A percentile compares a stretch with the other conserved stretches of the same genome.
phyloP scores from a whole-genome alignment of 1,140 invertebrate species.

The Anagrus nilaparvatae region DNA sequence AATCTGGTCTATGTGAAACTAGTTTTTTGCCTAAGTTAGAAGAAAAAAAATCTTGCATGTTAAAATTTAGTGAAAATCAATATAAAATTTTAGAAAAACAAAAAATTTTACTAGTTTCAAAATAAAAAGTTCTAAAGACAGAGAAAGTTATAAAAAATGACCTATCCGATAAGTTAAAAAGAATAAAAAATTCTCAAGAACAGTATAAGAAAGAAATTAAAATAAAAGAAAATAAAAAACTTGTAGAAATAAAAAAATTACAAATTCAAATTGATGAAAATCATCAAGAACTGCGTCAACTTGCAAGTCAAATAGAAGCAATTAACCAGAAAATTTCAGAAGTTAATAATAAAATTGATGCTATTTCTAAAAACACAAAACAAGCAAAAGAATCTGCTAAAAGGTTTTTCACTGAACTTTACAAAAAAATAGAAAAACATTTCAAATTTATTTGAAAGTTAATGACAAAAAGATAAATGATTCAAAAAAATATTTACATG shows the following conservation, averaged over 20 bases:
- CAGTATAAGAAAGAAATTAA: constrained; percentile 16
- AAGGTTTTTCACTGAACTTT: constrained; percentile 22
- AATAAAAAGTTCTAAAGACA: constrained; percentile 15
- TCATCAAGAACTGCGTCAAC: constrained; percentile 15
- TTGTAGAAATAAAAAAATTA: constrained; percentile 17
- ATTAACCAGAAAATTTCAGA: too few species aligned
- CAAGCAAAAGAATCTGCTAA: constrained; percentile 18
- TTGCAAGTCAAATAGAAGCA: constrained; percentile 21
- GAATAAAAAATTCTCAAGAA: constrained; percentile 9
- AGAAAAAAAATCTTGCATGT: constrained; percentile 14
- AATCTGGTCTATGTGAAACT: constrained; percentile 15
- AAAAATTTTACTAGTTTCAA: constrained; percentile 8
- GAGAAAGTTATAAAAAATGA: constrained; percentile 14
- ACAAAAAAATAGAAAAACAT: constrained; percentile 18
- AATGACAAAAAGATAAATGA: too few species aligned
- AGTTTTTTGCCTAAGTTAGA: constrained; percentile 17
- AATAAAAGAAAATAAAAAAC: constrained; percentile 18
- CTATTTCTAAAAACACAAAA: too few species aligned
- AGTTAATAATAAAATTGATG: too few species aligned
- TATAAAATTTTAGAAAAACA: constrained; percentile 13
- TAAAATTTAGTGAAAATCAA: constrained; percentile 17
- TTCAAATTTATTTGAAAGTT: too few species aligned
- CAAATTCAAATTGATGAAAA: constrained; percentile 19
- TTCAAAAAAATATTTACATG: too few species aligned
- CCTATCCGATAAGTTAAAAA: constrained; percentile 12